Percentiles rank a stretch among this genome's conserved stretches.
Conservation (phyloP, 1,140 invertebrate species). For the Pemphigus obesinymphae region DNA sequence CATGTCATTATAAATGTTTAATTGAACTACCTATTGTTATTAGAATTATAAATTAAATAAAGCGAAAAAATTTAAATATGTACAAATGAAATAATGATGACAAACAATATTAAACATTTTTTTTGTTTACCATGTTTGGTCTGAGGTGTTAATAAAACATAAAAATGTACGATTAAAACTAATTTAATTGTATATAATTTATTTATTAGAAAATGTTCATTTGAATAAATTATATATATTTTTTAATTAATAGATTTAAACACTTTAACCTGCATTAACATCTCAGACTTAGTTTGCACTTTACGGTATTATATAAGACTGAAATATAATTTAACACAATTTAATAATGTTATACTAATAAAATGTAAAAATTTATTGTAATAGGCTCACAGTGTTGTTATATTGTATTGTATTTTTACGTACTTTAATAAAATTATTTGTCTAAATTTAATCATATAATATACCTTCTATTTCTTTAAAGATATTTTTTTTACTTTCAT, state of each 20-base stretch:
- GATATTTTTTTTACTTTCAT: neutral
- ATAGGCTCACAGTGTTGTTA: neutral
- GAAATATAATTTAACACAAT: neutral
- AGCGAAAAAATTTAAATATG: neutral
- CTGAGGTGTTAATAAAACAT: neutral
- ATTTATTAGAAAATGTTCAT: neutral
- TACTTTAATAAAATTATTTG: no score
- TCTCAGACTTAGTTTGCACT: neutral
- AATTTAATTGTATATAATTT: neutral
- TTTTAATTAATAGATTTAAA: neutral
- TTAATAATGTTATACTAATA: constrained; percentile 15
- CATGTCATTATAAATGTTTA: no score
- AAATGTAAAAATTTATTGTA: neutral
- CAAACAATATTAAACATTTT: neutral
- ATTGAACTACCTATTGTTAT: no score
- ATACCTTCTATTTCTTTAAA: constrained; percentile 15
- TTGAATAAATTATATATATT: neutral
- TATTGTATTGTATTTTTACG: neutral
- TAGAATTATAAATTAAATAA: no score
- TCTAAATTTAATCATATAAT: neutral
- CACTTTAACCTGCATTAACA: neutral
- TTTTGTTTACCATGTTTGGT: neutral
- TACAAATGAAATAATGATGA: neutral
- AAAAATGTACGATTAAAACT: neutral
- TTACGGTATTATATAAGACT: constrained; percentile 14